Evolutionary conservation across 2,888 invertebrate species (phyloP).

Genomic region (Drosophila mimica): DNA sequence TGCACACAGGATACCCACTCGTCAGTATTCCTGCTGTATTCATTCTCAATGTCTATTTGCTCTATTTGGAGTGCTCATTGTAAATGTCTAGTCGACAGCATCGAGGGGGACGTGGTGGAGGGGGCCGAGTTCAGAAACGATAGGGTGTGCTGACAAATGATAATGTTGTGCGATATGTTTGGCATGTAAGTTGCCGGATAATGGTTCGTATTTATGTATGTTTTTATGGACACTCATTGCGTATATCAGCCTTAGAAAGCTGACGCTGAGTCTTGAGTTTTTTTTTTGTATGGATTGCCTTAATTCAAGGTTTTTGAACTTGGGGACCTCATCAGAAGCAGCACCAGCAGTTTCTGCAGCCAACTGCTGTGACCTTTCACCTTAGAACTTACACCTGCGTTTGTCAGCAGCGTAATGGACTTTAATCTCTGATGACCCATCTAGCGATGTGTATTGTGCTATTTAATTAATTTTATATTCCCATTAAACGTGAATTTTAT

Average conservation of each 20-base stretch:
- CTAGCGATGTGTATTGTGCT: slow-evolving; percentile 40
- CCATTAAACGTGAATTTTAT: not conserved
- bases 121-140: not conserved
- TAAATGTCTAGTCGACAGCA: slow-evolving; percentile 25
- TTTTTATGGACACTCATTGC: slow-evolving; percentile 54
- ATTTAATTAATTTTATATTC: slow-evolving; percentile 60
- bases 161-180: slow-evolving; percentile 63
- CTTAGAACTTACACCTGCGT: slow-evolving; percentile 38
- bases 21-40: slow-evolving; percentile 11
- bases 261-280: slow-evolving; percentile 31
- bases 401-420: slow-evolving; percentile 54
- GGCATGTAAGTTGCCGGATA: slow-evolving; percentile 58
- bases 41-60: slow-evolving; percentile 39
- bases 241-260: slow-evolving; percentile 55
- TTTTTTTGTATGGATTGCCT: slow-evolving; percentile 12
- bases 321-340: not conserved
- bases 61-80: slow-evolving; percentile 25
- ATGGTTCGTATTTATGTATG: slow-evolving; percentile 55
- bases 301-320: slow-evolving; percentile 10
- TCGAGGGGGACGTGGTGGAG: not conserved
- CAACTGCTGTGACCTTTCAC: slow-evolving; percentile 22
- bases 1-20: slow-evolving; percentile 18
- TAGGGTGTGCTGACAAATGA: slow-evolving; percentile 58
- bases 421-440: slow-evolving; percentile 61
- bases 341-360: slow-evolving; percentile 3